These are phyloP conservation scores for Sebastes alutus DNA, from an alignment of 2,797 vertebrate species.

Conservation along the genomic window DNA sequence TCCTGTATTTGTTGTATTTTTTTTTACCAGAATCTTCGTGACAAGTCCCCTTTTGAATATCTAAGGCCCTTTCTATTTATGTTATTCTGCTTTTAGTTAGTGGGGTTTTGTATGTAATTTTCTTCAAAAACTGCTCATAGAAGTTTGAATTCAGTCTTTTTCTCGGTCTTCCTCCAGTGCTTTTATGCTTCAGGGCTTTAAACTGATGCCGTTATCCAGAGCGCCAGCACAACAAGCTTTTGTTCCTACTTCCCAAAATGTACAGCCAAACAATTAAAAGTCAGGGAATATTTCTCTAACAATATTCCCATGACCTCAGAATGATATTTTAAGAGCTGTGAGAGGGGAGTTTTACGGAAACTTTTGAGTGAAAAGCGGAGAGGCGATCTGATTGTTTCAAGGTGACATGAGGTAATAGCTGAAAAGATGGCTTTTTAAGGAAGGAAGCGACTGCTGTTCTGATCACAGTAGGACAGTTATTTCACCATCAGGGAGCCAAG, in stretches of 20 bases:
- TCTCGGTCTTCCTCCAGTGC: neutral
- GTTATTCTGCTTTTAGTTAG: neutral
- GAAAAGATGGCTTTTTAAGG: slow-evolving; percentile 1
- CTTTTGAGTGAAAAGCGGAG: neutral
- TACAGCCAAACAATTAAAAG: slow-evolving; percentile 7
- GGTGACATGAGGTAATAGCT: slow-evolving; percentile 6
- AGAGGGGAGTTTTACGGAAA: neutral
- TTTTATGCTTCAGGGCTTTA: neutral
- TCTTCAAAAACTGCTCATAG: neutral
- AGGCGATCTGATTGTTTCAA: neutral
- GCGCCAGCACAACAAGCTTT: neutral
- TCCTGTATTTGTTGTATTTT: neutral
- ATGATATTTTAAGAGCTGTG: slow-evolving; percentile 12
- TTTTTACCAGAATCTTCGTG: neutral
- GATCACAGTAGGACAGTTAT: slow-evolving; percentile 19
- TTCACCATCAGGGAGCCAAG: neutral
- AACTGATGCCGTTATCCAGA: neutral
- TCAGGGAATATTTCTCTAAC: neutral
- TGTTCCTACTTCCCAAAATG: neutral
- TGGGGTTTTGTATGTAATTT: neutral
- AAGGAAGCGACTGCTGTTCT: neutral
- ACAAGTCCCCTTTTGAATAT: neutral
- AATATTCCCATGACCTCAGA: slow-evolving; percentile 25
- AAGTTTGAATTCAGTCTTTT: neutral
- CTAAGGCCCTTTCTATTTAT: neutral